Percentiles rank a stretch among this genome's conserved stretches.
Conservation (phyloP, 2,888 invertebrate genomes). For the Caenorhabditis japonica region DNA sequence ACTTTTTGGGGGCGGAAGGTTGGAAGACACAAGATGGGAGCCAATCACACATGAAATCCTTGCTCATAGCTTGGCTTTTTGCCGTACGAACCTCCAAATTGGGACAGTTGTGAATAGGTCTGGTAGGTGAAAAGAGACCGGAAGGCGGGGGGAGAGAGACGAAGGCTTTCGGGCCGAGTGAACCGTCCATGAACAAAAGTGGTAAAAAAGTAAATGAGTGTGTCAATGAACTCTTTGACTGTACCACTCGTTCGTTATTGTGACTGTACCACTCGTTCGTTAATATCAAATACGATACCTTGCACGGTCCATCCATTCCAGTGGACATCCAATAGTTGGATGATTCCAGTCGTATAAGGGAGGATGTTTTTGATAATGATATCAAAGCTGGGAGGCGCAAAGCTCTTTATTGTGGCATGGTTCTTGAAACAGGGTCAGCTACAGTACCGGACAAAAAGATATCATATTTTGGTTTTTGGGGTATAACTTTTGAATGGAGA, state of each 20-base stretch:
- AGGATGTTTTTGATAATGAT: conserved; percentile 9
- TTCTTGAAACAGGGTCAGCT: conserved; percentile 34
- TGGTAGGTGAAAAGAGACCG: conserved; percentile 8
- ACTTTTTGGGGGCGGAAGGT: neutral
- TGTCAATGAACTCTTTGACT: too few relatives aligned
- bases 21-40: conserved; percentile 8
- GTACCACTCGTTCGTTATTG: too few relatives aligned
- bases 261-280: too few relatives aligned
- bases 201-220: conserved; percentile 40
- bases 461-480: too few relatives aligned
- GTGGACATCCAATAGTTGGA: conserved; percentile 16
- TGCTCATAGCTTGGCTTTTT: conserved; percentile 30
- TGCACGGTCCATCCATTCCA: conserved; percentile 9
- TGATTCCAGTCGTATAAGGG: neutral
- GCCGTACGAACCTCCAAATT: conserved; percentile 11
- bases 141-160: conserved; percentile 11
- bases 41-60: conserved; percentile 13
- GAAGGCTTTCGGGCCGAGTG: conserved; percentile 16
- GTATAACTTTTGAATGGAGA: too few relatives aligned
- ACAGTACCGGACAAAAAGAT: too few relatives aligned
- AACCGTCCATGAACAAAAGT: conserved; percentile 19
- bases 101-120: neutral
- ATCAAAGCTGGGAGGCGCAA: neutral
- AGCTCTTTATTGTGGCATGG: conserved; percentile 1
- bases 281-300: conserved; percentile 3